Evolutionary conservation across 2,113 vertebrate species (phyloP).

Genomic region (Isurus oxyrinchus): DNA sequence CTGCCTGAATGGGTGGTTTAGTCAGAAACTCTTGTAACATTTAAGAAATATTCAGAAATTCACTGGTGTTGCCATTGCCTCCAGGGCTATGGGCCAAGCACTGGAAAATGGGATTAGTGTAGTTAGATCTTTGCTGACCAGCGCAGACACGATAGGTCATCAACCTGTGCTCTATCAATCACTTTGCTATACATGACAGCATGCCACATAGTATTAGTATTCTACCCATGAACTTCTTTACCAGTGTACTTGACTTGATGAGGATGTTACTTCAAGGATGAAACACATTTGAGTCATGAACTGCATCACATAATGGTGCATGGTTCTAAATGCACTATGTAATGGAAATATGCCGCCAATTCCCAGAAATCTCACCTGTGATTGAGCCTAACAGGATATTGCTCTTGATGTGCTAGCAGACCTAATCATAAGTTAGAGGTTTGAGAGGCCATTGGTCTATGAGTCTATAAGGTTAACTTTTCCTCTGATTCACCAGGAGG

Average conservation of each 20-base stretch:
- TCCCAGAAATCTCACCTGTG: slow-evolving; percentile 64
- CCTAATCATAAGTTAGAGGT: slow-evolving; percentile 87
- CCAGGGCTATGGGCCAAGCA: no score
- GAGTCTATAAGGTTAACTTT: no score
- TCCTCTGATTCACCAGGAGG: no score
- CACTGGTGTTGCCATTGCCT: no score
- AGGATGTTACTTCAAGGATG: slow-evolving; percentile 15
- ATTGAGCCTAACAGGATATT: slow-evolving; percentile 84
- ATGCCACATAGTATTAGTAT: neutral
- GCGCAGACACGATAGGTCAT: neutral
- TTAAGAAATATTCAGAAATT: no score
- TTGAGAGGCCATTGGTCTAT: slow-evolving; percentile 60
- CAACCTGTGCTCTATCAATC: neutral
- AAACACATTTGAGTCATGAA: slow-evolving; percentile 1
- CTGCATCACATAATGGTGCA: neutral
- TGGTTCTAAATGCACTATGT: neutral
- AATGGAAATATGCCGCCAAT: neutral
- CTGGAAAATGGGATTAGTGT: no score
- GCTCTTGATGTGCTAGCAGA: slow-evolving; percentile 80
- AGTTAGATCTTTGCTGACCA: no score
- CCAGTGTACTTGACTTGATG: neutral
- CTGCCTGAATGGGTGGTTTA: no score
- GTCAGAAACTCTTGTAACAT: no score
- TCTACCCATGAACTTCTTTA: neutral
- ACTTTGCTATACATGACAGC: neutral